Evolutionary conservation across 2,888 invertebrate species (phyloP).

Genomic region (Temnothorax unifasciatus): DNA sequence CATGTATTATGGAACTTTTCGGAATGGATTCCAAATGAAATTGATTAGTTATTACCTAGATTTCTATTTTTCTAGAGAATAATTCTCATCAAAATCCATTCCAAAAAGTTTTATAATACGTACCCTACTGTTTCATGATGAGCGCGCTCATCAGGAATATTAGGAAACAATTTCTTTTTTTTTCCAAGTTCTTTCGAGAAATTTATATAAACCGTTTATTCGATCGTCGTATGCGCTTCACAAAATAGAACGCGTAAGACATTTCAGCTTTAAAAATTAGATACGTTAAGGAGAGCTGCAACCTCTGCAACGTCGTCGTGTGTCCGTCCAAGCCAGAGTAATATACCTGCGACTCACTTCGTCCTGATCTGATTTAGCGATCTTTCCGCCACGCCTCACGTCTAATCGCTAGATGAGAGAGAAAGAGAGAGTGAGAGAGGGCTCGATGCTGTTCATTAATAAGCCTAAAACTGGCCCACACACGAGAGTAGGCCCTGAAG

Average conservation of each 20-base stretch:
- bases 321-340: slow-evolving; percentile 55
- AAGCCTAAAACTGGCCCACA: slow-evolving; percentile 83
- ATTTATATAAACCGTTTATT: neutral
- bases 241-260: neutral
- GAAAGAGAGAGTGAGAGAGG: slow-evolving; percentile 15
- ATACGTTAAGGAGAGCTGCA: neutral
- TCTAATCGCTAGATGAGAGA: slow-evolving; percentile 83
- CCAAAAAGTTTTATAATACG: neutral
- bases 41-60: neutral
- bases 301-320: slow-evolving; percentile 14
- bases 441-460: slow-evolving; percentile 83
- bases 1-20: neutral
- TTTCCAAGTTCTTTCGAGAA: neutral
- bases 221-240: neutral
- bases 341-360: slow-evolving; percentile 61
- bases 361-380: slow-evolving; percentile 83
- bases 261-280: neutral
- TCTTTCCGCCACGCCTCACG: slow-evolving; percentile 85
- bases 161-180: neutral
- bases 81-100: neutral
- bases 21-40: neutral
- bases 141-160: neutral
- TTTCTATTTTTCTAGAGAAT: neutral
- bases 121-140: neutral
- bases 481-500: slow-evolving; percentile 72